Evolutionary conservation across 2,797 vertebrate species (phyloP).

Genomic region (Gallinago solitaria): DNA sequence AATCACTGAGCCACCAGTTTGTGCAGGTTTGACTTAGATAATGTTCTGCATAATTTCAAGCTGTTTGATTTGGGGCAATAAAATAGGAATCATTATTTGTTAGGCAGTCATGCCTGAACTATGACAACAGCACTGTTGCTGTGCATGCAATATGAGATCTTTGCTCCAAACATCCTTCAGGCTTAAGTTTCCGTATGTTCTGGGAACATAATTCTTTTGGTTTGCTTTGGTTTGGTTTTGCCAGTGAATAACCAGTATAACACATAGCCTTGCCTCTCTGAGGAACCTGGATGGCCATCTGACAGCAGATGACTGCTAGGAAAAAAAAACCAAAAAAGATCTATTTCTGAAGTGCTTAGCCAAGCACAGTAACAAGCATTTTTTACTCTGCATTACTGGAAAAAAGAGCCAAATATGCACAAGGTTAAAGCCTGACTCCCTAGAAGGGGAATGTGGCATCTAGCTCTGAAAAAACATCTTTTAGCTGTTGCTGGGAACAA

Average conservation of each 20-base stretch:
- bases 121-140: not conserved
- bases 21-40: not conserved
- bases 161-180: not conserved
- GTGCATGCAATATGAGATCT: not conserved
- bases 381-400: not conserved
- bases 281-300: not conserved
- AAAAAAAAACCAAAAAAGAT: not conserved
- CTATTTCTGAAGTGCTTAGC: not conserved
- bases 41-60: not conserved
- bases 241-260: not conserved
- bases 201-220: not conserved
- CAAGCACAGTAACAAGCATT: not conserved
- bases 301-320: not conserved
- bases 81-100: not conserved
- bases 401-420: not conserved
- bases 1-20: not conserved
- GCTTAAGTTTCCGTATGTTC: not conserved
- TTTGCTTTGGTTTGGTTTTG: not conserved
- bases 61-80: not conserved
- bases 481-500: slow-evolving; percentile 4
- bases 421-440: not conserved
- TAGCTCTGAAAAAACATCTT: not conserved
- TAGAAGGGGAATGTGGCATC: not conserved
- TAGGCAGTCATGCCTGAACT: accelerated
- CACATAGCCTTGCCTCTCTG: not conserved